Evolutionary conservation across 2,113 vertebrate species (phyloP).

Genomic region (Capreolus pygargus): DNA sequence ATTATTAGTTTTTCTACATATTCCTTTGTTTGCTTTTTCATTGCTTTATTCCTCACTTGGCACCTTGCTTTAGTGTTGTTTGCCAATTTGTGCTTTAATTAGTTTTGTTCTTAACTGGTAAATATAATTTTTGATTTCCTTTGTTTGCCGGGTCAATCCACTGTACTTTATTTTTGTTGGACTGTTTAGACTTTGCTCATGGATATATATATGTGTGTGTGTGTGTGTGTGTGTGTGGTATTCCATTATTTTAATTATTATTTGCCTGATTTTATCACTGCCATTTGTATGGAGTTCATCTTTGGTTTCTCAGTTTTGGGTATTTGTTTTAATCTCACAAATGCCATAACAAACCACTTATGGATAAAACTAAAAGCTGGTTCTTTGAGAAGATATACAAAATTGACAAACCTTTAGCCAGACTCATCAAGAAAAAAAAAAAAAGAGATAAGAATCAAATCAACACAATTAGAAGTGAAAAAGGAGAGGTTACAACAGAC

Average conservation of each 20-base stretch:
- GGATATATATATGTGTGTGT: not conserved
- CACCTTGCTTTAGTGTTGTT: not conserved
- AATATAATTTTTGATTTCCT: not conserved
- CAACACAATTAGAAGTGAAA: not conserved
- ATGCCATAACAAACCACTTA: not conserved
- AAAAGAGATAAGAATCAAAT: not conserved
- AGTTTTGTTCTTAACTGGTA: not conserved
- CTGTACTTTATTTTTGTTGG: not conserved
- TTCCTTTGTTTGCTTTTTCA: not conserved
- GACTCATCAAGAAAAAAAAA: not conserved
- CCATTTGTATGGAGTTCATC: not conserved
- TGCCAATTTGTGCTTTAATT: not conserved
- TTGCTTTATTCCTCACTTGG: not conserved
- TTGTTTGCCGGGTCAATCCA: not conserved
- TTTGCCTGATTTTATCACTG: not conserved
- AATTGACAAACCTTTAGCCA: not conserved
- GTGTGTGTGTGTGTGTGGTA: not conserved
- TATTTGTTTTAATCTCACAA: not conserved
- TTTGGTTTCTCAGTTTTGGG: not conserved
- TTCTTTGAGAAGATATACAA: not conserved
- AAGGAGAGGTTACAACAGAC: not conserved
- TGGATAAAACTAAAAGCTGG: not conserved
- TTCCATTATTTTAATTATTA: not conserved
- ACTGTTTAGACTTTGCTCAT: not conserved
- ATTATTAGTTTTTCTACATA: not conserved